Conservation (phyloP, 2,888 invertebrate species). For the Fragum fragum region DNA sequence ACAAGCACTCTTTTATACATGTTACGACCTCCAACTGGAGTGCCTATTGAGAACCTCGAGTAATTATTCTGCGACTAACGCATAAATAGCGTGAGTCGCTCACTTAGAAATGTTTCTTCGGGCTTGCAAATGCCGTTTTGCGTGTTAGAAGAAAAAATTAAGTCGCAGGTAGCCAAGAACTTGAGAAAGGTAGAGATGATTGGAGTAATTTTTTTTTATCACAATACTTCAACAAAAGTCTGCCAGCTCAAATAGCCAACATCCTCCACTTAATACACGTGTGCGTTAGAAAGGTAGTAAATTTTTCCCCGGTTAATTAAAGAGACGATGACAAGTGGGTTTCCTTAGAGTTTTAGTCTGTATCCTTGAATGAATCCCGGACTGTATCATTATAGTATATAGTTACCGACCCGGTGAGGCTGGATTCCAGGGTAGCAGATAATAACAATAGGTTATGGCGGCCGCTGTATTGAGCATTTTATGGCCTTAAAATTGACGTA, state of each 20-base stretch:
- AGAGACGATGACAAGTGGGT: constrained; percentile 56
- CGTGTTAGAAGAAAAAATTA: constrained; percentile 31
- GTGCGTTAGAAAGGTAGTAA: constrained; percentile 59
- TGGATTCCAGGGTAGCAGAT: constrained; percentile 9
- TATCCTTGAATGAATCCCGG: constrained; percentile 21
- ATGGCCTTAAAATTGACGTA: constrained; percentile 60
- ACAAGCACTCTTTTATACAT: not conserved
- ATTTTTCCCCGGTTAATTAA: constrained; percentile 60
- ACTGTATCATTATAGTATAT: constrained; percentile 48
- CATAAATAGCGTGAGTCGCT: constrained; percentile 57
- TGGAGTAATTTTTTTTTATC: constrained; percentile 17
- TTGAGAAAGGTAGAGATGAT: constrained; percentile 31
- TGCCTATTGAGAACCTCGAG: constrained; percentile 16
- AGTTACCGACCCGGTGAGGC: constrained; percentile 38
- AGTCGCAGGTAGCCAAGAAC: constrained; percentile 6
- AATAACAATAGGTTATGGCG: constrained; percentile 24
- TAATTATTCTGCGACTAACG: constrained; percentile 45
- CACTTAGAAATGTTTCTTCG: constrained; percentile 33
- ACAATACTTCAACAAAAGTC: constrained; percentile 17
- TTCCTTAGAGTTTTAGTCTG: constrained; percentile 48
- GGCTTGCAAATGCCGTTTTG: constrained; percentile 32
- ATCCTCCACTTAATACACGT: constrained; percentile 51
- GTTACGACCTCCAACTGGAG: not conserved
- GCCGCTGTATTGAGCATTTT: constrained; percentile 52
- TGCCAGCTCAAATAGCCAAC: constrained; percentile 11